phyloP scores from a whole-genome alignment of 1,140 invertebrate species.

The Psilanteris sp. region DNA sequence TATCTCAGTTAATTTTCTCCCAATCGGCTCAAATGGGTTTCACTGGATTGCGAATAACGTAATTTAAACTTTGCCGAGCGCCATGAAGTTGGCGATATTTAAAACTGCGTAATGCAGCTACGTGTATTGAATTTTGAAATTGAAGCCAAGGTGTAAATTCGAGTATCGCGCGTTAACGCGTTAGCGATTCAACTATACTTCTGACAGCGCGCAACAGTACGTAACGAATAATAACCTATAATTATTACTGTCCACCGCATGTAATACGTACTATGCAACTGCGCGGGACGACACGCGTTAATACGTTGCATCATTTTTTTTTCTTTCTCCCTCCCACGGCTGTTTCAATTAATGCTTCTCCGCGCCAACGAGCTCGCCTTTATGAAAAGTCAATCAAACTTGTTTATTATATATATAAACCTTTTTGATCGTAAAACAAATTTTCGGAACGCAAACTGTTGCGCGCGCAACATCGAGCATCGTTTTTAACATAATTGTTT shows the following conservation, averaged over 20 bases:
- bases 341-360: too few relatives aligned
- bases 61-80: slow-evolving; percentile 1
- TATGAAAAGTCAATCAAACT: too few relatives aligned
- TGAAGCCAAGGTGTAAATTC: slow-evolving; percentile 49
- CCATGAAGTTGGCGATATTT: slow-evolving; percentile 13
- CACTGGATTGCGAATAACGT: slow-evolving; percentile 3
- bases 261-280: slow-evolving; percentile 14
- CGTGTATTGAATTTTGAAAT: slow-evolving; percentile 47
- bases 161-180: slow-evolving; percentile 43
- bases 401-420: too few relatives aligned
- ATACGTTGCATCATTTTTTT: slow-evolving; percentile 15
- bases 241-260: slow-evolving; percentile 46
- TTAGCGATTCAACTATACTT: slow-evolving; percentile 39
- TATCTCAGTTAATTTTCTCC: not conserved
- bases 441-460: too few relatives aligned
- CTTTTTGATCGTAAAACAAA: too few relatives aligned
- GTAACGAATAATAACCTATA: slow-evolving; percentile 48
- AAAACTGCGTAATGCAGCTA: not conserved
- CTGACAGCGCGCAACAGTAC: slow-evolving; percentile 22
- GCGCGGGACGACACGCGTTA: slow-evolving; percentile 9
- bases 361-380: too few relatives aligned
- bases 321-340: slow-evolving; percentile 12
- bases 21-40: not conserved
- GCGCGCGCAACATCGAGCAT: too few relatives aligned
- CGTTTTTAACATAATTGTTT: too few relatives aligned